Evolutionary conservation across 2,797 vertebrate species (phyloP).

Genomic region (Morus bassanus): DNA sequence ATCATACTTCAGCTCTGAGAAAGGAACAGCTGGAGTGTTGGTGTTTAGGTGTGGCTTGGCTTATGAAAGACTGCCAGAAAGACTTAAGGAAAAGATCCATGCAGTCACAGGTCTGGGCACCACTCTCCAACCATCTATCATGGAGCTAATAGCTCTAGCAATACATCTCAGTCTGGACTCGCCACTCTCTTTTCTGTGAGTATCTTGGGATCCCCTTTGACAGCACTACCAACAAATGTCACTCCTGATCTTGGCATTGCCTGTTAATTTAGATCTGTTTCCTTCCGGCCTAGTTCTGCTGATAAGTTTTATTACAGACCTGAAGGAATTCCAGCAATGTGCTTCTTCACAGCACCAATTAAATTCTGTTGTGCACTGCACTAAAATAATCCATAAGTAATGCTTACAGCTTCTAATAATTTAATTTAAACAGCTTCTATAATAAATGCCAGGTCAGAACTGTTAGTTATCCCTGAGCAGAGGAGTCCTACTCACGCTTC

Average conservation of each 20-base stretch:
- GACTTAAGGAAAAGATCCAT: background rate
- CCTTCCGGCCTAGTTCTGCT: slow-evolving; percentile 41
- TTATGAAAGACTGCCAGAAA: slow-evolving; percentile 1
- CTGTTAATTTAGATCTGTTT: slow-evolving; percentile 30
- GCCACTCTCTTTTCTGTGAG: background rate
- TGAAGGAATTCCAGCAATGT: background rate
- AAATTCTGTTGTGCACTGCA: background rate
- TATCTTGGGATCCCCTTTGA: slow-evolving; percentile 9
- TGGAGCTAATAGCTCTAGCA: background rate
- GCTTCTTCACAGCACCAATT: background rate
- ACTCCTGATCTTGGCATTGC: slow-evolving; percentile 7
- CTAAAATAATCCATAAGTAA: background rate
- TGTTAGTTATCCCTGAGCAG: background rate
- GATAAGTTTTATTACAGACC: background rate
- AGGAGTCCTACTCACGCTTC: background rate
- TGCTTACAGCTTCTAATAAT: background rate
- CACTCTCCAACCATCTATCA: background rate
- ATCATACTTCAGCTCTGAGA: background rate
- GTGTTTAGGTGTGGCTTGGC: background rate
- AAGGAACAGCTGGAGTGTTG: background rate
- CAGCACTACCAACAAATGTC: slow-evolving; percentile 48
- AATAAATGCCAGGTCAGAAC: background rate
- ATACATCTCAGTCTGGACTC: background rate
- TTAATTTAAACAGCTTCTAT: background rate
- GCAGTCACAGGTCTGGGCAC: background rate